These are phyloP conservation scores for Crypturellus tataupa DNA, from an alignment of 2,797 vertebrate genomes.

Conservation along the genomic window DNA sequence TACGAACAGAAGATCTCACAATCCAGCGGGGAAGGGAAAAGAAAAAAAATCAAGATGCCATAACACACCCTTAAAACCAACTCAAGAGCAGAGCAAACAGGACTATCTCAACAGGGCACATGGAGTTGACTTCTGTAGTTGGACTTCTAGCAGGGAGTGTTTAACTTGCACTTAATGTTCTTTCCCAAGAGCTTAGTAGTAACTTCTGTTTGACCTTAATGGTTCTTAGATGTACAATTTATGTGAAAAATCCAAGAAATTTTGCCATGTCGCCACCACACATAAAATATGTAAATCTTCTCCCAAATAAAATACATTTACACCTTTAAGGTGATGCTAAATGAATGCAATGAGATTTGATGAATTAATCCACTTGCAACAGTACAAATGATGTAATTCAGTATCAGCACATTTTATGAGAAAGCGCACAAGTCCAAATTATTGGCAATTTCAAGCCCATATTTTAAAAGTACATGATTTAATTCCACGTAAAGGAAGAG, in stretches of 20 bases:
- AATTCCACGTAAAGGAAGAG: constrained; percentile 65
- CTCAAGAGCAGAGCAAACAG: background rate
- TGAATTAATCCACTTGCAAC: constrained; percentile 76
- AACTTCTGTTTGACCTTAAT: constrained; percentile 66
- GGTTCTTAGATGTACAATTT: constrained; percentile 37
- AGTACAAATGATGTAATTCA: constrained; percentile 59
- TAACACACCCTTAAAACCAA: background rate
- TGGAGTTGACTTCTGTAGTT: background rate
- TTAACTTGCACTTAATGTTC: constrained; percentile 53
- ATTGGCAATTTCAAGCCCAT: constrained; percentile 72
- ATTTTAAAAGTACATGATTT: constrained; percentile 75
- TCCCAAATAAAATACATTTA: constrained; percentile 60
- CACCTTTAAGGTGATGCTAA: constrained; percentile 58
- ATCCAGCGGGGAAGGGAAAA: background rate
- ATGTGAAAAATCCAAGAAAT: constrained; percentile 53
- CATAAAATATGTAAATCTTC: constrained; percentile 57
- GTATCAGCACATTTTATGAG: constrained; percentile 76
- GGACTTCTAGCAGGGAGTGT: constrained; percentile 21
- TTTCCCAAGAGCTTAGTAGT: constrained; percentile 23
- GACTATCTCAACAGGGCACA: background rate
- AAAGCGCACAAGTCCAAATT: constrained; percentile 62
- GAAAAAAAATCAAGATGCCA: background rate
- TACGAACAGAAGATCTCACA: background rate
- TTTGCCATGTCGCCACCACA: constrained; percentile 42
- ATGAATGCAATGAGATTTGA: constrained; percentile 65